A percentile compares a stretch with the other conserved stretches of the same genome.
These are phyloP conservation scores for Lycaon pictus DNA, from an alignment of 2,113 vertebrate species.

Conservation along the genomic window DNA sequence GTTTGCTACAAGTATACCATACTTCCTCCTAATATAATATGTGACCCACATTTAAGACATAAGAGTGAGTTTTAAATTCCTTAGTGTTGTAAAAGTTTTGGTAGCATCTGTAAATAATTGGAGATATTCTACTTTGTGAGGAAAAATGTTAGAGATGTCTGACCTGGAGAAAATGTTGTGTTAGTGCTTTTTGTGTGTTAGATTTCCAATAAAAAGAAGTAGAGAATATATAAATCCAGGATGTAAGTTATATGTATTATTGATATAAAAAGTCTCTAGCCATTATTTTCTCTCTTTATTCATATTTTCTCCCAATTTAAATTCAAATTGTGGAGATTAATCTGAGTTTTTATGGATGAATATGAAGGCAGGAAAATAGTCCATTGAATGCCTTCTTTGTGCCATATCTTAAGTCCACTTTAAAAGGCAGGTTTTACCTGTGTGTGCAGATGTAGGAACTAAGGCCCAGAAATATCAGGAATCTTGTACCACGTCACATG, in stretches of 20 bases:
- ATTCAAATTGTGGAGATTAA: not conserved
- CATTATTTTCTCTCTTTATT: not conserved
- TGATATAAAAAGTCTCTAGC: not conserved
- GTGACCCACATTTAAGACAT: not conserved
- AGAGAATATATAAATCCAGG: not conserved
- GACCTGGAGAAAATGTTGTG: not conserved
- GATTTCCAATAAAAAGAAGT: not conserved
- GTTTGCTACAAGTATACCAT: not conserved
- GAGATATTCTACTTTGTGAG: not conserved
- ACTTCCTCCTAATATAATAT: not conserved
- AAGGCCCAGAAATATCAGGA: not conserved
- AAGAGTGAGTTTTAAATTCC: not conserved
- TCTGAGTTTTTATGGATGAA: not conserved
- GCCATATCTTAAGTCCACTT: not conserved
- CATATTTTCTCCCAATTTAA: not conserved
- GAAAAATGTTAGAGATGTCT: not conserved
- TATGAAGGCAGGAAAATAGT: not conserved
- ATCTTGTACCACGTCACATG: not conserved
- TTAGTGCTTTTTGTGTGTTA: not conserved
- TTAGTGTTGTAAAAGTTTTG: conserved; percentile 10
- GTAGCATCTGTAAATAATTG: not conserved
- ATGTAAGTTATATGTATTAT: not conserved
- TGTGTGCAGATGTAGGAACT: not conserved
- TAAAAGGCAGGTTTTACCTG: not conserved
- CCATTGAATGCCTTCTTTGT: not conserved